Percentiles rank a stretch among this genome's conserved stretches.
Conservation (phyloP, 1,140 invertebrate species). For the Medauroidea extradentata region DNA sequence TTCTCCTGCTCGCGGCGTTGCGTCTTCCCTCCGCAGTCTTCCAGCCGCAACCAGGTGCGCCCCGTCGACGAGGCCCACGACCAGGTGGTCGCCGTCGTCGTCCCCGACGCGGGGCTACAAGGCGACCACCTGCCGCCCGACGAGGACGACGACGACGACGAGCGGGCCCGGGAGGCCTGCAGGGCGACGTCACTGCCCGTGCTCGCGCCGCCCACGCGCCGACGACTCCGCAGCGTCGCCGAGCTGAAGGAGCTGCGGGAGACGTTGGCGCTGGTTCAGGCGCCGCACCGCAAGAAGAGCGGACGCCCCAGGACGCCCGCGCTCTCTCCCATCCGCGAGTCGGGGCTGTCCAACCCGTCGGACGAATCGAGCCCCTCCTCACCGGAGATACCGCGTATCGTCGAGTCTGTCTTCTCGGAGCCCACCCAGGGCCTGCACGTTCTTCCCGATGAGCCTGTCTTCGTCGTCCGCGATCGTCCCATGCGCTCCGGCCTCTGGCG, state of each 20-base stretch:
- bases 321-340: constrained; percentile 65
- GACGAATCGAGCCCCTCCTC: neutral
- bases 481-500: constrained; percentile 16
- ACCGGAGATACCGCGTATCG: neutral
- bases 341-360: constrained; percentile 66
- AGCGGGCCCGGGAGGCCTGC: neutral
- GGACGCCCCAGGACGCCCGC: constrained; percentile 46
- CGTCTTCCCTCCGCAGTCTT: neutral
- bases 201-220: constrained; percentile 24
- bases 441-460: constrained; percentile 13
- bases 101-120: constrained; percentile 29
- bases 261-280: constrained; percentile 31
- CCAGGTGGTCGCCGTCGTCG: constrained; percentile 28
- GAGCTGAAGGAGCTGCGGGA: constrained; percentile 49
- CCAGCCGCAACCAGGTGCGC: constrained; percentile 2
- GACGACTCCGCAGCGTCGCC: constrained; percentile 33
- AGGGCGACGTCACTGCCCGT: constrained; percentile 21
- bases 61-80: neutral
- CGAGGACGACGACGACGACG: neutral
- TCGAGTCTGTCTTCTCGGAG: neutral
- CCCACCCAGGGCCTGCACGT: neutral
- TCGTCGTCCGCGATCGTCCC: constrained; percentile 19
- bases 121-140: neutral
- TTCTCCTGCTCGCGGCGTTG: neutral
- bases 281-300: constrained; percentile 10